Evolutionary conservation across 92 coral and sea anemone genomes (phyloP), one percentile per base, ranked within the genome.

Genomic region (Zoanthus gigantus): DNA sequence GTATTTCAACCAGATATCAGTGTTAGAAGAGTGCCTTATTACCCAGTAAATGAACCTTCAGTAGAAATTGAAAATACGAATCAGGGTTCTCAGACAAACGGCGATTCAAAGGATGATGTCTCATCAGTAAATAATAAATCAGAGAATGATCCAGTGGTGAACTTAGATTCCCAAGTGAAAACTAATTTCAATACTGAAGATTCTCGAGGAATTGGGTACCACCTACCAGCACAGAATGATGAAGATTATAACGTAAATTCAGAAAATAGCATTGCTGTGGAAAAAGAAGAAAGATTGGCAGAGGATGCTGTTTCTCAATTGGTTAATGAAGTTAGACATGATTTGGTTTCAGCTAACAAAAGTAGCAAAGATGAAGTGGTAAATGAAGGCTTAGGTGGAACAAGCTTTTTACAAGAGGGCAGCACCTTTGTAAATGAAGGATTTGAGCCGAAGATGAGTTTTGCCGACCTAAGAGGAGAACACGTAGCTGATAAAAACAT

Each of bases 141-240:
- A 12, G 58, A 1, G 42, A 79, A 17, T 42, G 71, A 46, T 30
- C 13, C 29, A 37, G 42, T 45, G 3, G 16, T 1, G 31, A 66
- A 47, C 13, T 0, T 45, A 6, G 74, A 60, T 45, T 44, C 17
- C 44, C 44, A 44, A 53, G 13, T 7, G 37, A 54, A 53, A 14
- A 47, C 15, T 0, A 23, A 42, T 47, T 10, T 53, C 7, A 52
- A 16, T 12, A 45, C 7, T 45, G 11, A 60, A 50, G 82, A 63
- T 63, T 79, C 84, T 45, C 84, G 46, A 11, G 85, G 76, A 65
- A 28, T 81, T 18, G 75, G 85, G 13, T 81, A 65, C 45, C 74
- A 81, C 32, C 63, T 81, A n/a, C 85, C 85, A 45, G 85, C 66
- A 67, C 48, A 61, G 42, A 71, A 44, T 46, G 58, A 81, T 50